phyloP scores from a whole-genome alignment of 2,888 invertebrate genomes.

The Pantelozetes paolii region DNA sequence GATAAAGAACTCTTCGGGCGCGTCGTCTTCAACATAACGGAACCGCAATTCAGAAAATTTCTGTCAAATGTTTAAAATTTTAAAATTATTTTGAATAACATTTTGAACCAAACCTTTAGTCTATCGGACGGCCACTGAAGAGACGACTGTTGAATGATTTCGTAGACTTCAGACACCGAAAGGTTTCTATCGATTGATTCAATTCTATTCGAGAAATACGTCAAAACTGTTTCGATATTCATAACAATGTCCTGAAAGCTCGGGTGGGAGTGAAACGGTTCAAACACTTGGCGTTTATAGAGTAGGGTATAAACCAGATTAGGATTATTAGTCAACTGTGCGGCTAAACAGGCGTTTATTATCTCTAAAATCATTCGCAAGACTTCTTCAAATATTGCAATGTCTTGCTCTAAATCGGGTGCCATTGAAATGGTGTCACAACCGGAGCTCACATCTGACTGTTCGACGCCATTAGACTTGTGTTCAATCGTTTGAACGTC shows the following conservation, averaged over 20 bases:
- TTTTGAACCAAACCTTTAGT: slow-evolving; percentile 65
- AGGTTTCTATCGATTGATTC: slow-evolving; percentile 61
- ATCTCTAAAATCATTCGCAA: slow-evolving; percentile 94
- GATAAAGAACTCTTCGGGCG: slow-evolving; percentile 91
- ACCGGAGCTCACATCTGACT: slow-evolving; percentile 30
- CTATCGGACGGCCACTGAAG: slow-evolving; percentile 91
- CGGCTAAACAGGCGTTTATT: slow-evolving; percentile 86
- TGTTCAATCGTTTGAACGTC: slow-evolving; percentile 26
- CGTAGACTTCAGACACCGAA: slow-evolving; percentile 79
- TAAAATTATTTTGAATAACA: slow-evolving; percentile 32
- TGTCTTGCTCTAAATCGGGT: slow-evolving; percentile 66
- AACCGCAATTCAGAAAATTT: slow-evolving; percentile 98
- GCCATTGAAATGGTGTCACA: slow-evolving; percentile 33
- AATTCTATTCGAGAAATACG: slow-evolving; percentile 65
- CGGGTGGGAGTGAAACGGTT: slow-evolving; percentile 76
- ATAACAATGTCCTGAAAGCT: slow-evolving; percentile 88
- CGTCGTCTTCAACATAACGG: slow-evolving; percentile 97
- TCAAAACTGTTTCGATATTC: slow-evolving; percentile 81
- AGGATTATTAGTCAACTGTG: slow-evolving; percentile 78
- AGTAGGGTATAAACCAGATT: slow-evolving; percentile 91
- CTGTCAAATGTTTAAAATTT: slow-evolving; percentile 57
- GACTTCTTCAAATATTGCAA: slow-evolving; percentile 90
- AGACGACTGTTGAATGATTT: slow-evolving; percentile 82
- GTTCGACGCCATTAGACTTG: slow-evolving; percentile 34
- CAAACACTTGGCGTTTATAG: slow-evolving; percentile 86